Percentiles rank a stretch among this genome's conserved stretches.
Evolutionary conservation across 2,797 vertebrate genomes (phyloP).

Genomic region (Coranthus polyacanthus): DNA sequence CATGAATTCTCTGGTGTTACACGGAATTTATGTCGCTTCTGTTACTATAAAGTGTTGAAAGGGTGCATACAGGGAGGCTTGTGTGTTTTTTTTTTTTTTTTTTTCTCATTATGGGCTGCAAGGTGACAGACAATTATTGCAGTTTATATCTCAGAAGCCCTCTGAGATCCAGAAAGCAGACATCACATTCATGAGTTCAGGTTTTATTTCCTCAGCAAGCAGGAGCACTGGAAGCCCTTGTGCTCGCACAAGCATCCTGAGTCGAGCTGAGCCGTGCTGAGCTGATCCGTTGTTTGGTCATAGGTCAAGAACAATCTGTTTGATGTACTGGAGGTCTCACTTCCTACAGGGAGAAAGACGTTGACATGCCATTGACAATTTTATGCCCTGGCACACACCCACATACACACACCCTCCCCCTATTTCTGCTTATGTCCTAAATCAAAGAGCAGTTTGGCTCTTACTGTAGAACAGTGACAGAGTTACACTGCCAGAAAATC

Average conservation of each 20-base stretch:
- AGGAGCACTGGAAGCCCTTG: neutral
- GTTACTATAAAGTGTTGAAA: conserved; percentile 41
- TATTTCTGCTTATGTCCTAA: conserved; percentile 60
- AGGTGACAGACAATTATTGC: conserved; percentile 37
- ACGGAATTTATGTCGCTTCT: conserved; percentile 47
- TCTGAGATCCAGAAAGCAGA: conserved; percentile 43
- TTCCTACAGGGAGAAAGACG: conserved; percentile 39
- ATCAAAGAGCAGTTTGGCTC: conserved; percentile 72
- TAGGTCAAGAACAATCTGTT: conserved; percentile 73
- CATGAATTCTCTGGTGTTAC: conserved; percentile 50
- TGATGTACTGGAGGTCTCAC: conserved; percentile 65
- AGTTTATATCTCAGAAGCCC: conserved; percentile 30
- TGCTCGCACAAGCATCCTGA: conserved; percentile 30
- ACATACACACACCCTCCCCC: neutral
- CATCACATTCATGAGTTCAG: conserved; percentile 22
- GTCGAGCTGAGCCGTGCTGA: conserved; percentile 15
- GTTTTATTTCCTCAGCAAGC: conserved; percentile 3
- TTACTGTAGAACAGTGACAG: conserved; percentile 40
- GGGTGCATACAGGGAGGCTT: conserved; percentile 11
- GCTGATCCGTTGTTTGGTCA: conserved; percentile 46
- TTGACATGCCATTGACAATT: conserved; percentile 70
- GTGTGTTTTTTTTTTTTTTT: no score
- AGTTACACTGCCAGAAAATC: conserved; percentile 47
- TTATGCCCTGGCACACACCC: conserved; percentile 40
- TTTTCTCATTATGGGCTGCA: conserved; percentile 26